Evolutionary conservation across 2,797 vertebrate genomes (phyloP).

Genomic region (Rhinophrynus dorsalis): DNA sequence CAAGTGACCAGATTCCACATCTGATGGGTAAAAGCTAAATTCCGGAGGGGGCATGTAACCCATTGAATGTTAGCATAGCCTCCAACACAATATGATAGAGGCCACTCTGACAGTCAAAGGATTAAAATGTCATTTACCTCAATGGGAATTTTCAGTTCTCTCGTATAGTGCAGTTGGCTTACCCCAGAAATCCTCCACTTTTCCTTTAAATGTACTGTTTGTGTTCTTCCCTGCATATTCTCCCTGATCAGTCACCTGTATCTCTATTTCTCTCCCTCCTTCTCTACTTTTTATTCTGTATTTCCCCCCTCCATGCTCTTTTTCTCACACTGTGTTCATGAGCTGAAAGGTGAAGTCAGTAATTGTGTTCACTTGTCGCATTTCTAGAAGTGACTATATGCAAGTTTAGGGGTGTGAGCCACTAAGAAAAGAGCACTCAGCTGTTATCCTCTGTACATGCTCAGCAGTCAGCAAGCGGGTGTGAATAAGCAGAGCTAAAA

Average conservation of each 20-base stretch:
- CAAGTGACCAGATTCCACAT: too few species aligned
- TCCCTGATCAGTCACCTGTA: neutral
- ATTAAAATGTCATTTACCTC: too few species aligned
- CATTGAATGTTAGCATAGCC: too few species aligned
- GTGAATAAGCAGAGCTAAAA: slow-evolving; percentile 24
- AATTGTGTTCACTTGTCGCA: slow-evolving; percentile 27
- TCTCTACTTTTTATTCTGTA: neutral
- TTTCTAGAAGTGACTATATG: slow-evolving; percentile 13
- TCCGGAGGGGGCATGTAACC: too few species aligned
- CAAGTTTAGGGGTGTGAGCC: slow-evolving; percentile 26
- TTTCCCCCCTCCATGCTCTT: neutral
- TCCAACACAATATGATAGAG: too few species aligned
- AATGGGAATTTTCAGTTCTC: too few species aligned
- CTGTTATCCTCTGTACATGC: neutral
- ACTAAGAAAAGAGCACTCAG: slow-evolving; percentile 34
- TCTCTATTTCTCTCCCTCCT: neutral
- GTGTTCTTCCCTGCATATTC: neutral
- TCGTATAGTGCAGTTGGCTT: too few species aligned
- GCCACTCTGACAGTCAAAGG: too few species aligned
- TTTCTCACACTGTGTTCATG: slow-evolving; percentile 8
- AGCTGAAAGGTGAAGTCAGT: slow-evolving; percentile 26
- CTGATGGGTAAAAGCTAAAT: too few species aligned
- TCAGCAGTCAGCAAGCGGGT: neutral
- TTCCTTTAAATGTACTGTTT: too few species aligned
- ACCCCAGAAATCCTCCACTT: too few species aligned